These are phyloP conservation scores for Drosophila kanapiae DNA, from an alignment of 1,140 invertebrate species.

Conservation along the genomic window DNA sequence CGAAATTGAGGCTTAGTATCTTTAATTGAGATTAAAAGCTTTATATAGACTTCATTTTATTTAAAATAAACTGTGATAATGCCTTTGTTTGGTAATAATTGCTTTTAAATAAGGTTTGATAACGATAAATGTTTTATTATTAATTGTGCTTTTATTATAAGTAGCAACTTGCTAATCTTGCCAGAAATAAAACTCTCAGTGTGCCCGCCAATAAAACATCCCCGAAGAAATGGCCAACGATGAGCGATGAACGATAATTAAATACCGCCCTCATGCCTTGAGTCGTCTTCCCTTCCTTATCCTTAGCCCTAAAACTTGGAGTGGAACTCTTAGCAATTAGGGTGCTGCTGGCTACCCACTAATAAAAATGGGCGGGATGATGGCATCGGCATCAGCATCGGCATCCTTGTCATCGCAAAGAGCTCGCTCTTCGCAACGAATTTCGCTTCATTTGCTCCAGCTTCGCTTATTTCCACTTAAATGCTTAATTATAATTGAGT, in stretches of 20 bases:
- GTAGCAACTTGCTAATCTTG: neutral
- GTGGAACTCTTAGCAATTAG: constrained; percentile 69
- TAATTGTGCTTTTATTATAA: neutral
- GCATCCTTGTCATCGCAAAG: constrained; percentile 28
- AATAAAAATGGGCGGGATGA: constrained; percentile 60
- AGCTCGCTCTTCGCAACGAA: constrained; percentile 1
- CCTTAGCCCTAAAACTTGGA: constrained; percentile 40
- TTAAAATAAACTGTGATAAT: too few species aligned
- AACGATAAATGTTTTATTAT: neutral
- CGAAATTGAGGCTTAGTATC: too few species aligned
- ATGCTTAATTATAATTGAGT: constrained; percentile 84
- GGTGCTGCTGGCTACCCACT: constrained; percentile 58
- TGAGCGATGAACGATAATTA: constrained; percentile 74
- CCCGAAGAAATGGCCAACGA: constrained; percentile 31
- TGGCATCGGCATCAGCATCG: neutral
- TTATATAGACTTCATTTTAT: too few species aligned
- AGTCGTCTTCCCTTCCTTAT: constrained; percentile 11
- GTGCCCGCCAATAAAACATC: constrained; percentile 27
- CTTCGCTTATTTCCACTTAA: constrained; percentile 74
- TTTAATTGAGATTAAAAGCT: too few species aligned
- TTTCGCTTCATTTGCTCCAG: constrained; percentile 73
- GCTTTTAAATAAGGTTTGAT: too few species aligned
- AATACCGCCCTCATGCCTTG: constrained; percentile 45
- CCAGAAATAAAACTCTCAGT: neutral
- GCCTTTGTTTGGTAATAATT: too few species aligned